A percentile compares a stretch with the other conserved stretches of the same genome.
Evolutionary conservation across 2,888 invertebrate genomes (phyloP).

Genomic region (Cryptus viduatorius): DNA sequence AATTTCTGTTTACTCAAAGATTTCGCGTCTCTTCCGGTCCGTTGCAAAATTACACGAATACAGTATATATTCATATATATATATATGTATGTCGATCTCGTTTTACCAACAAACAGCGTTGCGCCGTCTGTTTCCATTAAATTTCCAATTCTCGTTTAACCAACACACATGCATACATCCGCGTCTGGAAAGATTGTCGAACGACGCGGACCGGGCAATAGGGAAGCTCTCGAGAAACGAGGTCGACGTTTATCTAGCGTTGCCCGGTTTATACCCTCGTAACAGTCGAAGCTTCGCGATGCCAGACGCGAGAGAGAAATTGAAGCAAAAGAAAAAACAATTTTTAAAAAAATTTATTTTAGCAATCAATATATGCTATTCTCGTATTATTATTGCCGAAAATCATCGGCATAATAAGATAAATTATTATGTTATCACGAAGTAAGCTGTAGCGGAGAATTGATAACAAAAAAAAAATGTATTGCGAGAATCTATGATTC

Average conservation of each 20-base stretch:
- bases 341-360: neutral
- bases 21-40: slow-evolving; percentile 46
- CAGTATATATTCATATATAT: neutral
- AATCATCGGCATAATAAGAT: neutral
- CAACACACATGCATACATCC: neutral
- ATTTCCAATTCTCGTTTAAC: slow-evolving; percentile 34
- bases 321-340: neutral
- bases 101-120: slow-evolving; percentile 30
- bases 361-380: neutral
- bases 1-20: slow-evolving; percentile 34
- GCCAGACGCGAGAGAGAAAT: slow-evolving; percentile 20
- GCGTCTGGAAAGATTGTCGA: slow-evolving; percentile 24
- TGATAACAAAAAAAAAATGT: neutral
- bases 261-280: slow-evolving; percentile 48
- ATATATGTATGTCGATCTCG: neutral
- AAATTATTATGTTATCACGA: neutral
- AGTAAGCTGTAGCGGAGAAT: neutral
- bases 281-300: slow-evolving; percentile 29
- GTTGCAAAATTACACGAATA: slow-evolving; percentile 53
- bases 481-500: neutral
- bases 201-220: slow-evolving; percentile 46
- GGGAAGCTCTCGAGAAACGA: slow-evolving; percentile 66
- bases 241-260: slow-evolving; percentile 65
- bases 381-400: neutral
- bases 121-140: slow-evolving; percentile 50